Evolutionary conservation across 2,113 vertebrate genomes (phyloP).

Genomic region (Hypanus sabinus): DNA sequence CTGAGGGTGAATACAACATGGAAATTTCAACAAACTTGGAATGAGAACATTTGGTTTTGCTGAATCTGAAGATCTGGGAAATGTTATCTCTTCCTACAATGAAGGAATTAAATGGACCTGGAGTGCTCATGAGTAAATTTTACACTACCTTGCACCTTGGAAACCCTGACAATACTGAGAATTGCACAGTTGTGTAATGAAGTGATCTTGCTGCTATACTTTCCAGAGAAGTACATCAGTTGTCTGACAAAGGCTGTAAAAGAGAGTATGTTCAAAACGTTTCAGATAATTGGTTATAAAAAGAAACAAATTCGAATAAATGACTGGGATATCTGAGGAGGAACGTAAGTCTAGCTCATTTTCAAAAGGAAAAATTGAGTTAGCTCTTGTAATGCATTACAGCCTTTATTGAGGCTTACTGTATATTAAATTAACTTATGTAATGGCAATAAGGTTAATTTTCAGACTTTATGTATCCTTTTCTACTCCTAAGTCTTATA

Average conservation of each 20-base stretch:
- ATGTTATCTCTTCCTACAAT: background rate
- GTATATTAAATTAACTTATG: background rate
- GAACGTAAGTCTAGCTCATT: background rate
- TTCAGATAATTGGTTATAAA: background rate
- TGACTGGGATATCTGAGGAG: background rate
- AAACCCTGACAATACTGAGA: background rate
- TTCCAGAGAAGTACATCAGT: background rate
- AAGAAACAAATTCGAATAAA: background rate
- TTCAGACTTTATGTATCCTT: background rate
- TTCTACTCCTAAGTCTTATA: background rate
- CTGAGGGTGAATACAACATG: background rate
- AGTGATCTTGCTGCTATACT: background rate
- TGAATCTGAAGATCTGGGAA: background rate
- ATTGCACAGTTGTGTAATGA: background rate
- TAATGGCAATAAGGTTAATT: background rate
- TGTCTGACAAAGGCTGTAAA: background rate
- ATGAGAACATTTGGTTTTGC: background rate
- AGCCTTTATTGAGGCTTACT: background rate
- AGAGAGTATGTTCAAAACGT: background rate
- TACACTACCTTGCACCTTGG: background rate
- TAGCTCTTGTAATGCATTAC: background rate
- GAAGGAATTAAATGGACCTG: background rate
- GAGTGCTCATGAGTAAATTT: too few relatives aligned
- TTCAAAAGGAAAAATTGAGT: background rate
- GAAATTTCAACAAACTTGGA: background rate